These are phyloP conservation scores for Bicyclus anynana DNA, from an alignment of 1,140 invertebrate species.

Conservation along the genomic window DNA sequence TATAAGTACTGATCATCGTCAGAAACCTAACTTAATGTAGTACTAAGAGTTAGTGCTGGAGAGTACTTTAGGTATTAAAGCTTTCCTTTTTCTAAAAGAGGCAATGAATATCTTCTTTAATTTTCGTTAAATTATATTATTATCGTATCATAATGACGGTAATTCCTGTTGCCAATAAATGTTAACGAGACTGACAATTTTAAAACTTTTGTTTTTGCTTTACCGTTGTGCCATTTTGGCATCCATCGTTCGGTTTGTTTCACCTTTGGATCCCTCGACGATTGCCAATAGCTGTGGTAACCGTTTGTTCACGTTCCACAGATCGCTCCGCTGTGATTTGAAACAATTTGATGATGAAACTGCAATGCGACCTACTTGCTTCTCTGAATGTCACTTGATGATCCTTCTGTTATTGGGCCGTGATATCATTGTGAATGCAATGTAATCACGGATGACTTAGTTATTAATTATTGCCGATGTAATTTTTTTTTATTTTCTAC, in stretches of 20 bases:
- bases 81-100: too few relatives aligned
- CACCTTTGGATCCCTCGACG: not conserved
- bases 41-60: too few relatives aligned
- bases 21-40: too few relatives aligned
- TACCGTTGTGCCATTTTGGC: not conserved
- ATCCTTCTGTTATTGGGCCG: not conserved
- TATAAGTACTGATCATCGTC: too few relatives aligned
- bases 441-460: too few relatives aligned
- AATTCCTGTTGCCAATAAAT: too few relatives aligned
- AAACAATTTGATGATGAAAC: slow-evolving; percentile 9
- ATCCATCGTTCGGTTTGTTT: not conserved
- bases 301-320: slow-evolving; percentile 7
- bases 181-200: not conserved
- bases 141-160: too few relatives aligned
- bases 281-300: slow-evolving; percentile 1
- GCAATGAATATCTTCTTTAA: too few relatives aligned
- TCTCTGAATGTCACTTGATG: slow-evolving; percentile 4
- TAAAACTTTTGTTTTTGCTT: not conserved
- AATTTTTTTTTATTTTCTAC: too few relatives aligned
- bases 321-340: slow-evolving; percentile 19
- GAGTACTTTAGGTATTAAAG: too few relatives aligned
- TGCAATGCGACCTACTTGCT: not conserved
- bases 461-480: too few relatives aligned
- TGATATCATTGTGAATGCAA: not conserved
- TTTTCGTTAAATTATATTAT: too few relatives aligned